Evolutionary conservation across 1,140 invertebrate genomes (phyloP), one percentile per base, ranked within the genome.

Genomic region (Chionoecetes opilio): DNA sequence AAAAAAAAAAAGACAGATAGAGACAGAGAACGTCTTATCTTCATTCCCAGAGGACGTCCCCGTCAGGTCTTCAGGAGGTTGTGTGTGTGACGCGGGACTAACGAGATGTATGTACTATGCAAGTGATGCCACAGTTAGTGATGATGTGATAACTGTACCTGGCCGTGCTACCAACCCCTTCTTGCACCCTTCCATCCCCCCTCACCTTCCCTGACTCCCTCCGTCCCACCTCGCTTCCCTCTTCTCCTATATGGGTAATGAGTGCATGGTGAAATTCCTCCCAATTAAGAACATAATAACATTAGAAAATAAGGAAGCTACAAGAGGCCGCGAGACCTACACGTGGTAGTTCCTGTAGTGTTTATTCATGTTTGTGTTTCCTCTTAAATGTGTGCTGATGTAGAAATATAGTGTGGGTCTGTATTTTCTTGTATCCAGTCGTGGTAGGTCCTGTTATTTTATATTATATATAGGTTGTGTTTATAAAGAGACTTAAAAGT

Each of bases 71-170:
- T 75, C 21, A 75, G 11, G 6, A n/a, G 63, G 11, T 3, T 6
- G 63, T 75, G 1, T 75, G 21, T n/a, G 0, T 75, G 26, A 1
- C 9, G 26, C 46, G 41, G 14, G 63, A 26, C 8, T 0, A n/a
- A 21, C 63, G 21, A 75, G 21, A n/a, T 75, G 86, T 11, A 14
- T 88, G 86, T 88, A n/a, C n/a, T n/a, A 35, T 88, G 86, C n/a
- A 26, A 37, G 85, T 29, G 85, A 38, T 87, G 21, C n/a, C 41
- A n/a, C 63, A 75, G 63, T 75, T 75, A 75, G 63, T 75, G n/a
- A n/a, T 75, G n/a, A 3, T 21, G 21, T 38, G 32, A 38, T 38
- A 87, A 32, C 32, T 87, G 11, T 17, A n/a, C 3, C 34, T 35
- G 35, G 26, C n/a, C 34, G 11, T 17, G 9, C 46, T 53, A 53